Evolutionary conservation across 2,888 invertebrate species (phyloP).

Genomic region (Drosophila anomalata): DNA sequence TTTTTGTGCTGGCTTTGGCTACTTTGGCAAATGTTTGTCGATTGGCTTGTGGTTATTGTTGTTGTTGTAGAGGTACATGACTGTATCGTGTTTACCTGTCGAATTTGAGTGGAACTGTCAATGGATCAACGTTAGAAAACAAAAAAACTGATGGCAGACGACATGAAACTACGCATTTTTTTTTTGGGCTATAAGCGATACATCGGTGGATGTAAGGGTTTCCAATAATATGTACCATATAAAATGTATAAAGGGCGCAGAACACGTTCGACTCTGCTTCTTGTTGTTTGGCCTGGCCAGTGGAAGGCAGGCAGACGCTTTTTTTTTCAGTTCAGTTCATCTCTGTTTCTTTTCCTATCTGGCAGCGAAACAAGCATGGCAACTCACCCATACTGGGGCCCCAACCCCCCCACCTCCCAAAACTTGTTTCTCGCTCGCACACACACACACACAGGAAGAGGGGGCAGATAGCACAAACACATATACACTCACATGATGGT

Average conservation of each 20-base stretch:
- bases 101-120: constrained; percentile 26
- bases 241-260: constrained; percentile 24
- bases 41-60: constrained; percentile 8
- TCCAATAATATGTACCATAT: constrained; percentile 10
- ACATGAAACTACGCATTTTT: constrained; percentile 62
- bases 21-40: constrained; percentile 29
- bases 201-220: constrained; percentile 19
- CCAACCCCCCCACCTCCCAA: neutral
- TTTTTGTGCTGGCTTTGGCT: constrained; percentile 32
- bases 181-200: constrained; percentile 34
- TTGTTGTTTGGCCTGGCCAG: constrained; percentile 8
- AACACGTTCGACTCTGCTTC: constrained; percentile 41
- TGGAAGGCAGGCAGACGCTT: constrained; percentile 8
- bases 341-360: constrained; percentile 36
- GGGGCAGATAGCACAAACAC: constrained; percentile 49
- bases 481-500: constrained; percentile 7
- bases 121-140: constrained; percentile 3
- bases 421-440: constrained; percentile 60
- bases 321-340: constrained; percentile 45
- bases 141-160: constrained; percentile 6
- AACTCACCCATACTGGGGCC: constrained; percentile 45
- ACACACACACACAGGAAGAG: constrained; percentile 58
- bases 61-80: constrained; percentile 37
- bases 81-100: constrained; percentile 38
- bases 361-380: constrained; percentile 68